Percentiles rank a stretch among this genome's conserved stretches.
Evolutionary conservation across 2,888 invertebrate species (phyloP).

Genomic region (Ennomos fuscantarius): DNA sequence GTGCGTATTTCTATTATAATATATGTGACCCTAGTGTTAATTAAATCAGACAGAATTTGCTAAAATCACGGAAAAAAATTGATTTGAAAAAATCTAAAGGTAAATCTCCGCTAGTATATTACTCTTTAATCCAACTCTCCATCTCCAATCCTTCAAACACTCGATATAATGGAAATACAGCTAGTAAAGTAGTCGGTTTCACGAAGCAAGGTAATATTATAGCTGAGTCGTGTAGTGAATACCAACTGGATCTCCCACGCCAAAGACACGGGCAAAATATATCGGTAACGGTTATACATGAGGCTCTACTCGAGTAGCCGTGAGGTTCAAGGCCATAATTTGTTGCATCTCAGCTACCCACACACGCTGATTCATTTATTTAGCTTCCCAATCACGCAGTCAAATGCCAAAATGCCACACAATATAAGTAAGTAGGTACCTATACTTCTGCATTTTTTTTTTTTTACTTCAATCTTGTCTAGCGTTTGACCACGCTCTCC

Average conservation of each 20-base stretch:
- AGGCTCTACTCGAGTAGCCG: constrained; percentile 48
- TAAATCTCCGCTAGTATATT: too few relatives aligned
- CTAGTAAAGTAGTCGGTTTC: constrained; percentile 24
- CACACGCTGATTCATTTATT: constrained; percentile 68
- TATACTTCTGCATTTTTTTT: constrained; percentile 15
- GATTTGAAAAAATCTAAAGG: too few relatives aligned
- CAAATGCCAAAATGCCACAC: constrained; percentile 60
- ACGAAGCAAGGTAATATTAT: constrained; percentile 27
- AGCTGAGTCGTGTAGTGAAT: constrained; percentile 35
- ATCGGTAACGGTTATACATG: constrained; percentile 48
- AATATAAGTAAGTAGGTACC: constrained; percentile 17
- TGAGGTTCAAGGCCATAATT: constrained; percentile 71
- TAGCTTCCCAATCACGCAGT: constrained; percentile 60
- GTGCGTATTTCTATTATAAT: too few relatives aligned
- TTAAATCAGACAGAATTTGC: too few relatives aligned
- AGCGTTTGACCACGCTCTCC: too few relatives aligned
- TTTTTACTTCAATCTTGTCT: too few relatives aligned
- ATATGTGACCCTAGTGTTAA: too few relatives aligned
- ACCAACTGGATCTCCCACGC: constrained; percentile 56
- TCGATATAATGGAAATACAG: constrained; percentile 26
- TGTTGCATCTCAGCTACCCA: constrained; percentile 76
- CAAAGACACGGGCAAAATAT: constrained; percentile 43
- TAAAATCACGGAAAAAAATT: too few relatives aligned
- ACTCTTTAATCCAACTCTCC: too few relatives aligned
- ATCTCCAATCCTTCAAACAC: too few relatives aligned